Percentiles rank a stretch among this genome's conserved stretches.
Conservation (phyloP, 1,140 invertebrate genomes). For the Orchesella cincta region DNA sequence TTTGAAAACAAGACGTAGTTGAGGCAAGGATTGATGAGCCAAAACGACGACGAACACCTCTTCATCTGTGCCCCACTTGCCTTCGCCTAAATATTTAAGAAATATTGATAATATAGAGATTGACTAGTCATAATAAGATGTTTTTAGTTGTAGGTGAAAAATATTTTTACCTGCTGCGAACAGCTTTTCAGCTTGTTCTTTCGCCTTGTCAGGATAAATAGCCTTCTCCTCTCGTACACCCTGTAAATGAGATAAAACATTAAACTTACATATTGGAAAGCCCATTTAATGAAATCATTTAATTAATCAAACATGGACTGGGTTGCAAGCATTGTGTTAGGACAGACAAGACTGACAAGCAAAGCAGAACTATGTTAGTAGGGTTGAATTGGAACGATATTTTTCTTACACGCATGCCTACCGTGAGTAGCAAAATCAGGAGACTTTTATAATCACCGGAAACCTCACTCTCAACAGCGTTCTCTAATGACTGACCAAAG, state of each 20-base stretch:
- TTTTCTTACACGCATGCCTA: slow-evolving; percentile 44
- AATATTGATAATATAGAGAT: too few relatives aligned
- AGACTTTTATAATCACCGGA: slow-evolving; percentile 75
- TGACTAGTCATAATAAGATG: too few relatives aligned
- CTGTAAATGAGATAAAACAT: too few relatives aligned
- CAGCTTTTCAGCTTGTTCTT: slow-evolving; percentile 35
- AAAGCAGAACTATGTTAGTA: neutral
- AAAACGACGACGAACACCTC: slow-evolving; percentile 71
- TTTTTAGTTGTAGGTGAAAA: too few relatives aligned
- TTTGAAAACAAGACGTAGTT: slow-evolving; percentile 68
- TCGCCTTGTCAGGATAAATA: slow-evolving; percentile 32
- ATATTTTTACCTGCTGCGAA: slow-evolving; percentile 35
- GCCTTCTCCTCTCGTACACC: slow-evolving; percentile 47
- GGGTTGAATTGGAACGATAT: neutral
- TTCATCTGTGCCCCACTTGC: slow-evolving; percentile 71
- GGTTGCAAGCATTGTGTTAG: neutral
- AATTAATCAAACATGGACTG: too few relatives aligned
- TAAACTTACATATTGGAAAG: too few relatives aligned
- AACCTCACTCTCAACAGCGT: slow-evolving; percentile 76
- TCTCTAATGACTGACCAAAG: slow-evolving; percentile 71
- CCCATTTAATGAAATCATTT: too few relatives aligned
- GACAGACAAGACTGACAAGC: neutral
- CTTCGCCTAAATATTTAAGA: slow-evolving; percentile 59
- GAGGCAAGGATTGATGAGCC: slow-evolving; percentile 67
- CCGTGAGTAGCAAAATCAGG: slow-evolving; percentile 67